phyloP scores from a whole-genome alignment of 2,797 vertebrate species.

The Ambastaia sidthimunki region DNA sequence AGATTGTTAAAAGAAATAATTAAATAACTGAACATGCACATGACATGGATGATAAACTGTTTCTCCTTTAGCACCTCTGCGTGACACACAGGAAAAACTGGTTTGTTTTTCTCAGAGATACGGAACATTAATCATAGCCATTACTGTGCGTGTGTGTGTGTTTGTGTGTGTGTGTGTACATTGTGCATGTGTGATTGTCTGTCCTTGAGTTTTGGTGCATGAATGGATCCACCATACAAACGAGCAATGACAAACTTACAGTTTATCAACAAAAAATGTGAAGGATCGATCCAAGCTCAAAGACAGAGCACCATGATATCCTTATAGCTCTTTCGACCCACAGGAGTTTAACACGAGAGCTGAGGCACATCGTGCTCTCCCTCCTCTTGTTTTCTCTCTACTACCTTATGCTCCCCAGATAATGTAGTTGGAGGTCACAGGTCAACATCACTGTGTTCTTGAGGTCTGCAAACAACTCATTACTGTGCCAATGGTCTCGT shows the following conservation, averaged over 20 bases:
- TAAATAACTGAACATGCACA: conserved; percentile 46
- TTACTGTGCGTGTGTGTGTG: conserved; percentile 41
- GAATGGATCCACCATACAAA: conserved; percentile 47
- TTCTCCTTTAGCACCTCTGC: conserved; percentile 57
- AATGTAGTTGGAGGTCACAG: conserved; percentile 73
- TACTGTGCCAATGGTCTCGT: conserved; percentile 75
- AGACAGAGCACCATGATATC: conserved; percentile 56
- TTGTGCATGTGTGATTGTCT: conserved; percentile 43
- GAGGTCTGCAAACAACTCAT: conserved; percentile 83
- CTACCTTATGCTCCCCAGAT: conserved; percentile 71
- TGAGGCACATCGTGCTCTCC: conserved; percentile 50
- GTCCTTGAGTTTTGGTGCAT: conserved; percentile 50
- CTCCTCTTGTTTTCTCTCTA: conserved; percentile 58
- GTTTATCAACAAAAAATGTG: conserved; percentile 57
- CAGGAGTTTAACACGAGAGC: conserved; percentile 60
- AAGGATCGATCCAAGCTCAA: conserved; percentile 48
- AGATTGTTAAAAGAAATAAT: conserved; percentile 39
- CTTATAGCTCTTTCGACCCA: conserved; percentile 52
- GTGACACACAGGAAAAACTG: conserved; percentile 56
- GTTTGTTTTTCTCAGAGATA: conserved; percentile 57
- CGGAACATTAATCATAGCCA: conserved; percentile 63
- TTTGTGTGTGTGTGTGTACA: conserved; percentile 13
- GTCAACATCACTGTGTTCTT: conserved; percentile 78
- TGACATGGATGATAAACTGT: conserved; percentile 60
- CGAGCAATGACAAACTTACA: conserved; percentile 56